Evolutionary conservation across 2,797 vertebrate genomes (phyloP).

Genomic region (Darevskia nairensis): DNA sequence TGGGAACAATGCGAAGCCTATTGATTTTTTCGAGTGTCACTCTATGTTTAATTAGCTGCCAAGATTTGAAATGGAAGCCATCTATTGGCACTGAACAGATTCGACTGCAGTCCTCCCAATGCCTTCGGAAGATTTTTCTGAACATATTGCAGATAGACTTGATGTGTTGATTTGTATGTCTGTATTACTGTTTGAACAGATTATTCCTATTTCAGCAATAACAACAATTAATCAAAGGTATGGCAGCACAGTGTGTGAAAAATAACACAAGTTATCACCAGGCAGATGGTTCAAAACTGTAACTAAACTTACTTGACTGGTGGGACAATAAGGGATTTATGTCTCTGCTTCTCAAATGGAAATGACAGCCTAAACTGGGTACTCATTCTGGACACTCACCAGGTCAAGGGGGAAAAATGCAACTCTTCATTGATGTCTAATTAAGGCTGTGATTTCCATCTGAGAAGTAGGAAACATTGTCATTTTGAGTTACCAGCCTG

Average conservation of each 20-base stretch:
- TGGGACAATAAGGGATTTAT: not conserved
- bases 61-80: slow-evolving; percentile 31
- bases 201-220: slow-evolving; percentile 32
- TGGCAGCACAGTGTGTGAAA: slow-evolving; percentile 24
- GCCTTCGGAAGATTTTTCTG: not conserved
- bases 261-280: slow-evolving; percentile 15
- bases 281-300: slow-evolving; percentile 22
- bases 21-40: slow-evolving; percentile 34
- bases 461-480: not conserved
- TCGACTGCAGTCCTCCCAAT: slow-evolving; percentile 6
- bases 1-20: slow-evolving; percentile 23
- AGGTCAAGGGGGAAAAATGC: not conserved
- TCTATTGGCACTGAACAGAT: slow-evolving; percentile 14
- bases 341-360: not conserved
- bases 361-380: not conserved
- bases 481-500: not conserved
- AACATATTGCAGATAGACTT: slow-evolving; percentile 24
- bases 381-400: not conserved
- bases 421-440: not conserved
- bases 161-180: slow-evolving; percentile 23
- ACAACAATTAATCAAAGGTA: slow-evolving; percentile 36
- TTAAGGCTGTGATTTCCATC: not conserved
- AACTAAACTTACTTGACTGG: slow-evolving; percentile 16
- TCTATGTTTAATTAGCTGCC: slow-evolving; percentile 41
- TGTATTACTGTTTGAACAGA: slow-evolving; percentile 26